A percentile compares a stretch with the other conserved stretches of the same genome.
These are phyloP conservation scores for Anastrepha obliqua DNA, from an alignment of 1,140 invertebrate species.

Conservation along the genomic window DNA sequence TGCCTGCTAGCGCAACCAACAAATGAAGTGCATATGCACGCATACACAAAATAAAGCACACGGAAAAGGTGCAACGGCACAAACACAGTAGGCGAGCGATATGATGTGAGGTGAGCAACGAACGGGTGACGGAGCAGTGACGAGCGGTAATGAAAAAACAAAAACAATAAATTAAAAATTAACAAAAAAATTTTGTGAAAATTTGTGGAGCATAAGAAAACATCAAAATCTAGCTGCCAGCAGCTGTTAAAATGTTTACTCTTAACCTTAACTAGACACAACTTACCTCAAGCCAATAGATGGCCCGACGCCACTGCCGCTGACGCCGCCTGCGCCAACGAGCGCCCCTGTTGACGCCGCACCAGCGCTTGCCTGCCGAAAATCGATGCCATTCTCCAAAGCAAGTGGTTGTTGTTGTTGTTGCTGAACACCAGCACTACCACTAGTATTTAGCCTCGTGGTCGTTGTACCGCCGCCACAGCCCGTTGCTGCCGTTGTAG, in stretches of 20 bases:
- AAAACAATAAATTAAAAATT: neutral
- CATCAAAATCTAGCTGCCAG: neutral
- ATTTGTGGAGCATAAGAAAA: neutral
- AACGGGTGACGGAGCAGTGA: neutral
- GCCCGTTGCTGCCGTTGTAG: neutral
- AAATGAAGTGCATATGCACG: neutral
- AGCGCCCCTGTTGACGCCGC: neutral
- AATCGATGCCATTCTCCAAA: conserved; percentile 60
- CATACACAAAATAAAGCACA: neutral
- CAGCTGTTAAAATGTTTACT: neutral
- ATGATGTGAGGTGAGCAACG: conserved; percentile 33
- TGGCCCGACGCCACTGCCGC: neutral
- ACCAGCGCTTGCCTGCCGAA: conserved; percentile 50
- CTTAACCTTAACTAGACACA: neutral
- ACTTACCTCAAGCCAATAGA: conserved; percentile 52
- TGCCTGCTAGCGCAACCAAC: neutral
- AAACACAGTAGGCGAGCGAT: conserved; percentile 37
- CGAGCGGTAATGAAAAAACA: conserved; percentile 7
- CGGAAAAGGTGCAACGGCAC: neutral
- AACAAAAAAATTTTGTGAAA: neutral
- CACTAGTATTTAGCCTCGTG: conserved; percentile 10
- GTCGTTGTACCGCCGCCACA: neutral
- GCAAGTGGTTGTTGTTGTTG: conserved; percentile 23
- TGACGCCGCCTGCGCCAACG: neutral
- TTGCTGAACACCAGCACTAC: neutral